Base-by-base conservation (phyloP, 2,113 vertebrate species). In the Platichthys stellatus region DNA sequence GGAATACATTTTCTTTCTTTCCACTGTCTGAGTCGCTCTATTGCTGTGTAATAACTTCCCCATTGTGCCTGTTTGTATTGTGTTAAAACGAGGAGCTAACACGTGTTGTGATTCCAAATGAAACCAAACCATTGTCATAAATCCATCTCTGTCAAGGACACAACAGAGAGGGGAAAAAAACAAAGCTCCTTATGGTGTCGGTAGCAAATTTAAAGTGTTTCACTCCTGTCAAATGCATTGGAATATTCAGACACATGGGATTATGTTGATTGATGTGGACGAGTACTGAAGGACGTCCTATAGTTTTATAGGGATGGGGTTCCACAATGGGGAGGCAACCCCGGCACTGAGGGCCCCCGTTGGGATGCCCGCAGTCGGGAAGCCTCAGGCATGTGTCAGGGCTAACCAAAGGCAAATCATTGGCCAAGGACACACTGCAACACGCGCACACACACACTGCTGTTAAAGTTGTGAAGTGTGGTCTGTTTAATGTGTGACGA, bases 371-470 rank as follows among this genome's bases (percentile, higher is more conserved):
- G 45, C 71, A 81, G 21, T 35, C 18, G 10, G 70, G 81, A 43
- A 84, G 88, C 90, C 87, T 49, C 88, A 84, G 91, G 89, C 88
- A 56, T 63, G 77, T 85, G 88, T 86, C 67, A 15, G 26, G 74
- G 73, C 68, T 45, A 62, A 86, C 67, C 64, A 75, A 79, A 78
- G 83, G 65, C 75, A 80, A 75, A 76, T 74, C 69, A 65, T 15
- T 17, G 53, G 74, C 58, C 81, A 88, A 90, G 86, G 91, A 74
- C 70, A 0, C 9, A 57, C 38, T 20, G 20, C 31, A 65, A 28
- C 67, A 63, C 51, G 21, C 56, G 40, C 71, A 57, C 63, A 38
- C 64, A 54, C 18, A 18, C 20, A 8, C 35, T 21, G 45, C 12
- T 62, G 47, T 71, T 54, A 15, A 57, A 49, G 73, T 59, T 69